These are phyloP conservation scores for Paracanthobrama guichenoti DNA, from an alignment of 2,113 vertebrate genomes.

Conservation along the genomic window DNA sequence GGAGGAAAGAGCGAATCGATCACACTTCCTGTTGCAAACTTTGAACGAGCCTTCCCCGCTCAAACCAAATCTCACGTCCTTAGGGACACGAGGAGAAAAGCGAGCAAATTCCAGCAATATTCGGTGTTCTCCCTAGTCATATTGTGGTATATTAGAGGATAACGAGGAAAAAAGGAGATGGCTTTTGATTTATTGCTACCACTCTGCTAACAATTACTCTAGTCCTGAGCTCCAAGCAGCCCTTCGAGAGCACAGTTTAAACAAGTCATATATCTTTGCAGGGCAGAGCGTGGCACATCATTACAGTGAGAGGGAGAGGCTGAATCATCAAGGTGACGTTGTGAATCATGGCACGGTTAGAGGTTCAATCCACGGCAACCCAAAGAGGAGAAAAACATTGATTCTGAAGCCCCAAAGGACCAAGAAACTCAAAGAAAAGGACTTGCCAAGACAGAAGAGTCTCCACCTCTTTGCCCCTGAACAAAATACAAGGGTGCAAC, in stretches of 20 bases:
- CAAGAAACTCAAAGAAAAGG: background rate
- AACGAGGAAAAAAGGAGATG: conserved; percentile 60
- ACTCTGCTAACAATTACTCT: conserved; percentile 71
- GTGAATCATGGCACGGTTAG: conserved; percentile 41
- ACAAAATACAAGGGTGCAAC: background rate
- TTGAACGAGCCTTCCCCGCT: conserved; percentile 59
- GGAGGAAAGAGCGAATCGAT: conserved; percentile 66
- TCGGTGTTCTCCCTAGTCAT: conserved; percentile 15
- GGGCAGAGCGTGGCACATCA: conserved; percentile 40
- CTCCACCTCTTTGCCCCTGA: background rate
- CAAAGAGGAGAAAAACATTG: background rate
- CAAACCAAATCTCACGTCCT: conserved; percentile 56
- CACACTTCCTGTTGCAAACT: conserved; percentile 50
- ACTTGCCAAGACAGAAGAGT: background rate
- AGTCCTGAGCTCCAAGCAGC: conserved; percentile 60
- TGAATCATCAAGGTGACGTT: conserved; percentile 52
- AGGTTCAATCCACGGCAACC: conserved; percentile 10
- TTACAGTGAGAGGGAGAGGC: conserved; percentile 45
- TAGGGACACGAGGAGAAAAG: conserved; percentile 48
- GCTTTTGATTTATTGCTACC: conserved; percentile 73
- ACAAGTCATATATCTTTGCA: conserved; percentile 65
- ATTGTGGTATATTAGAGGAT: conserved; percentile 68
- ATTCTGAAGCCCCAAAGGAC: background rate
- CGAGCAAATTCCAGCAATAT: conserved; percentile 44
- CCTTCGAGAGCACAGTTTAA: conserved; percentile 65